Evolutionary conservation across 2,888 invertebrate genomes (phyloP).

Genomic region (Anoplius nigerrimus): DNA sequence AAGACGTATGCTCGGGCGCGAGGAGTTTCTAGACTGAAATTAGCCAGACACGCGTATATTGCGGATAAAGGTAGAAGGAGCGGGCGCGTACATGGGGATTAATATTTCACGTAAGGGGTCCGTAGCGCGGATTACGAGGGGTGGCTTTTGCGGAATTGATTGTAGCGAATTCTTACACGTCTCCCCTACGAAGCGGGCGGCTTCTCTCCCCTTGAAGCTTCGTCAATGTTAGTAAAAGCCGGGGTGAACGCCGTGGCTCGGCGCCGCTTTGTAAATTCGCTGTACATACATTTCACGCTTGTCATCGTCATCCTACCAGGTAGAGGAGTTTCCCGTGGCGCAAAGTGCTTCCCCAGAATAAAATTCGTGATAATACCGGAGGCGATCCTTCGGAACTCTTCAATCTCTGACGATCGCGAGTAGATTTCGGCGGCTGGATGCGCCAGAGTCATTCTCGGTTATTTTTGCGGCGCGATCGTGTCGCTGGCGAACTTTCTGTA

Average conservation of each 20-base stretch:
- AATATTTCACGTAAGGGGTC: conserved; percentile 52
- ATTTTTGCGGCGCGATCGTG: no score
- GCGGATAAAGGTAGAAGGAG: conserved; percentile 27
- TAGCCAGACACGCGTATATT: conserved; percentile 19
- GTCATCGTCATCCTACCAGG: conserved; percentile 10
- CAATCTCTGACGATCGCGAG: no score
- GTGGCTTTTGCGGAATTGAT: conserved; percentile 54
- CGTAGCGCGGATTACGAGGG: conserved; percentile 46
- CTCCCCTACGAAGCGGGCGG: conserved; percentile 23
- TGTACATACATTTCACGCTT: conserved; percentile 7
- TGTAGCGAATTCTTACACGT: conserved; percentile 56
- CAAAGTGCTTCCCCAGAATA: conserved; percentile 31
- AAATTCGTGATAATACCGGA: no score
- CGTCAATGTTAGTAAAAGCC: conserved; percentile 46
- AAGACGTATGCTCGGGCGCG: conserved; percentile 21
- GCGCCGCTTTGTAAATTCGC: conserved; percentile 11
- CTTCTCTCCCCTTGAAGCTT: conserved; percentile 29
- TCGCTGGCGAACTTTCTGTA: no score
- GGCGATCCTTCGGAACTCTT: no score
- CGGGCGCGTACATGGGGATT: conserved; percentile 35
- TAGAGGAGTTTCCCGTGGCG: background rate
- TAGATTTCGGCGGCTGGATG: no score
- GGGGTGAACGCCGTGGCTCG: conserved; percentile 34
- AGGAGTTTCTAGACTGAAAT: conserved; percentile 8
- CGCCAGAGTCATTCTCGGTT: no score